Base-by-base conservation (phyloP, 2,113 vertebrate genomes). In the Hippolais icterina region DNA sequence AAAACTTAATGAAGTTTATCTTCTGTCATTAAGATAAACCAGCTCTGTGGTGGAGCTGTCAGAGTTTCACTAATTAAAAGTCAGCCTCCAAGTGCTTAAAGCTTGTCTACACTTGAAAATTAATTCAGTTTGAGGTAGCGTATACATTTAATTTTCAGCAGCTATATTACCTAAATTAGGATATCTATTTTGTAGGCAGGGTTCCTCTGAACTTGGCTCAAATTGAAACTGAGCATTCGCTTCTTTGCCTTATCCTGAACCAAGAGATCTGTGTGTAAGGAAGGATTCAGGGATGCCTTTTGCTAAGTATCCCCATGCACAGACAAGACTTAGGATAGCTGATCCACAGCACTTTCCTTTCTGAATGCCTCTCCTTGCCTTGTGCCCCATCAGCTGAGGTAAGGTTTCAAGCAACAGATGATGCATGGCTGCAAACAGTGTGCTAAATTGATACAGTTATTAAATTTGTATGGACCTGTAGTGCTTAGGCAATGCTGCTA, bases 21-120 rank as follows among this genome's bases (percentile, higher is more conserved):
- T 92, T 94, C 84, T 91, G 71, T 88, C 90, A 84, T 89, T 93
- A 90, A 92, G 87, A 94, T 93, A 96, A 97, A 96, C 89, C 83
- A 94, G 57, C 71, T 92, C 65, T 54, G 56, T 70, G 70, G 84
- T 56, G 21, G 23, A 90, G 50, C 79, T 93, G 84, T 79, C 87
- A 92, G 64, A 90, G 82, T 41, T 3, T 28, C 70, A 46, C 90
- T 96, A 94, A 91, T 90, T 94, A 90, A 93, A 96, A 96, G 78
- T 96, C 87, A 94, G 85, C 52, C 54, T 93, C 59, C 37, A 33
- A 91, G 85, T 86, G 75, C 52, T 93, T 88, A 85, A 80, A 95
- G 50, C 79, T 77, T 88, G 79, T 81, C 93, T 95, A 90, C n/a
- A 75, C 85, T 90, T 91, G 87, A 89, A 95, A 94, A 95, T 93